Percentiles rank a stretch among this genome's conserved stretches.
Conservation (phyloP, 2,888 invertebrate genomes). For the Eristalis pertinax region DNA sequence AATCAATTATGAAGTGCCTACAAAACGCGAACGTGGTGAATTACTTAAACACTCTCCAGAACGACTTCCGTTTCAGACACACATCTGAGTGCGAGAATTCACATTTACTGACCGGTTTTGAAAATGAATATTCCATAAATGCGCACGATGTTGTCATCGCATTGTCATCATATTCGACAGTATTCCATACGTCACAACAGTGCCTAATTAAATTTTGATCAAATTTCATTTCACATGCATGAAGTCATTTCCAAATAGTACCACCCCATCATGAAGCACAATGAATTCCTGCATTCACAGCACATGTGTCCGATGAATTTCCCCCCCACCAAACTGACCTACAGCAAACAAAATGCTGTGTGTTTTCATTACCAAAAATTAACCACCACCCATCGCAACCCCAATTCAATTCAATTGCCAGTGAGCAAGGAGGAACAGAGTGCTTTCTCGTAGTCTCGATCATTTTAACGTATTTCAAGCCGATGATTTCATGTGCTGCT, state of each 20-base stretch:
- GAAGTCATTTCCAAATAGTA: background rate
- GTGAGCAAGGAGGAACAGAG: background rate
- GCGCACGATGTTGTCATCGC: background rate
- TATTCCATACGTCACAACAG: background rate
- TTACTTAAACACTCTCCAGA: background rate
- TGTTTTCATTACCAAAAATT: background rate
- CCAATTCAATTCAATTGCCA: background rate
- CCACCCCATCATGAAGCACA: background rate
- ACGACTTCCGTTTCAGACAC: background rate
- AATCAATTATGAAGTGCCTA: background rate
- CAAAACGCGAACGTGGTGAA: background rate
- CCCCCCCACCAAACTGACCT: slow-evolving; percentile 44
- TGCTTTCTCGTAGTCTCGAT: background rate
- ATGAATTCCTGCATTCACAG: background rate
- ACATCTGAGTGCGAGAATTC: background rate
- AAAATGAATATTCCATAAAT: background rate
- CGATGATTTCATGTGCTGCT: slow-evolving; percentile 33
- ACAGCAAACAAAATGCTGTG: slow-evolving; percentile 4
- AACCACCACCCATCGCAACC: background rate
- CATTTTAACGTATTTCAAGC: slow-evolving; percentile 4
- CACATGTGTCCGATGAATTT: background rate
- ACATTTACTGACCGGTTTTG: background rate
- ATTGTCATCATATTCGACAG: background rate
- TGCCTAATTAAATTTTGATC: background rate
- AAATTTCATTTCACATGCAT: background rate